Base-by-base conservation (phyloP, 1,140 invertebrate genomes). In the Habropoda laboriosa region DNA sequence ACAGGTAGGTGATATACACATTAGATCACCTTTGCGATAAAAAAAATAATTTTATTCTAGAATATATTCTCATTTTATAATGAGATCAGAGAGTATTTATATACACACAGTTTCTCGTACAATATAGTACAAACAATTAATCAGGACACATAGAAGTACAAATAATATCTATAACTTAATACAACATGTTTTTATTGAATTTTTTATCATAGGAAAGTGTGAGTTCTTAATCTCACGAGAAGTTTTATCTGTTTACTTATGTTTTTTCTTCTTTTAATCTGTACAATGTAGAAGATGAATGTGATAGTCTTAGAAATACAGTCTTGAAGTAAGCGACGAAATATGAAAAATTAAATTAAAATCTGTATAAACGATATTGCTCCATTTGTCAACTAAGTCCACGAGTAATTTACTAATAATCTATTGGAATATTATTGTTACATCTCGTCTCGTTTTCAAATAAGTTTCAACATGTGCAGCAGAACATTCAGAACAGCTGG, bases 1-100 rank as follows among this genome's bases (percentile, higher is more conserved):
- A 18, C 27, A 61, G 57, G 27, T 72, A 53, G 53, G 24, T 49
- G 85, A 87, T 57, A 81, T 80, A 76, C 21, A 64, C 90, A 76
- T 21, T 0, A 32, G 32, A 13, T n/a, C 13, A 32, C 7, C 38
- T 71, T 38, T 42, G 24, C 45, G 10, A 61, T 71, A 78, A 30
- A 77, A 70, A 76, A 78, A 49, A 78, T 51, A 47, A 78, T 40
- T 78, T 71, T 71, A 71, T 78, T 78, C 35, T 70, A 70, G 2
- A 67, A 77, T 42, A 47, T 18, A 40, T 68, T 70, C 74, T 57
- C 74, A 77, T 68, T n/a, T 45, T 58, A 47, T n/a, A 30, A 77
- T 60, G 42, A 77, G 64, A 77, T 60, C 42, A 30, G 30, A 45
- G n/a, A 35, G 12, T 18, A 18, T 55, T 53, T 53, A 45, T 47